phyloP scores from a whole-genome alignment of 2,888 invertebrate genomes.

The Drosophila eohydei region DNA sequence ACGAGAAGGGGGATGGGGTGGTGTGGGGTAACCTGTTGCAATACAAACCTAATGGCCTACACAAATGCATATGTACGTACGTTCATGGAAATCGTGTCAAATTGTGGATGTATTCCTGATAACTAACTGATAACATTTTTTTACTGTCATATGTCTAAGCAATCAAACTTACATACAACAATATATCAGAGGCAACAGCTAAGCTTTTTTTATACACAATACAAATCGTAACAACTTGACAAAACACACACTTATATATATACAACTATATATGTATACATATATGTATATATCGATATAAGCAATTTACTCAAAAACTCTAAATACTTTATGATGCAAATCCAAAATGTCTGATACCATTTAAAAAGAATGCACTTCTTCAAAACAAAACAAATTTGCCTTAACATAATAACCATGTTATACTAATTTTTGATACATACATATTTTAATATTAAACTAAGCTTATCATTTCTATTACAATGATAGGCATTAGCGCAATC shows the following conservation, averaged over 20 bases:
- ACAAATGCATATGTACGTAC: constrained; percentile 24
- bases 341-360: constrained; percentile 88
- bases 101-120: constrained; percentile 40
- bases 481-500: constrained; percentile 52
- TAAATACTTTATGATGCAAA: constrained; percentile 65
- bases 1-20: background rate
- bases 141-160: constrained; percentile 47
- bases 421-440: constrained; percentile 78
- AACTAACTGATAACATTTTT: constrained; percentile 19
- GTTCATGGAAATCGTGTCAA: constrained; percentile 52
- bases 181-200: constrained; percentile 44
- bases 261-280: constrained; percentile 8
- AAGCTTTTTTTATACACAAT: constrained; percentile 44
- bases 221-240: constrained; percentile 33
- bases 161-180: constrained; percentile 50
- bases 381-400: constrained; percentile 73
- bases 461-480: constrained; percentile 58
- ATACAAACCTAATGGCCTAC: constrained; percentile 41
- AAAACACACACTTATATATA: constrained; percentile 15
- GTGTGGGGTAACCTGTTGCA: constrained; percentile 37
- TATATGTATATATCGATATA: constrained; percentile 32
- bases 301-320: constrained; percentile 39
- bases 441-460: constrained; percentile 59
- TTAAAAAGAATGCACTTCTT: constrained; percentile 84
- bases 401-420: constrained; percentile 74